Conservation (phyloP, 2,888 invertebrate genomes). For the Amphipoea lucens region DNA sequence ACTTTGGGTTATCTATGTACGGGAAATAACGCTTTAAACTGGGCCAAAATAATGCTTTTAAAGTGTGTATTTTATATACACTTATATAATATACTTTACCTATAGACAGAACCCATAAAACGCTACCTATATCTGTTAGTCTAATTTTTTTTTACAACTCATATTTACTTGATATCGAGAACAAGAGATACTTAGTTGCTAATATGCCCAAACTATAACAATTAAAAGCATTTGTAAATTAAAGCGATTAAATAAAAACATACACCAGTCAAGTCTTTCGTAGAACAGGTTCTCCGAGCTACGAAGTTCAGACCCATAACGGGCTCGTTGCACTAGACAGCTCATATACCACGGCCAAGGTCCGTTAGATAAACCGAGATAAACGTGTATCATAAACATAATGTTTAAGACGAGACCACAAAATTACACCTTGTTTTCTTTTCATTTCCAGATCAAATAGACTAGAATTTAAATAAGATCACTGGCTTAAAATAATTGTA, state of each 20-base stretch:
- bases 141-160: neutral
- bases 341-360: slow-evolving; percentile 15
- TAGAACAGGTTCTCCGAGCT: slow-evolving; percentile 21
- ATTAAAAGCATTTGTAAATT: neutral
- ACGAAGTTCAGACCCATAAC: slow-evolving; percentile 14
- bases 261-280: neutral
- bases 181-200: neutral
- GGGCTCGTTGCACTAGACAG: slow-evolving; percentile 17
- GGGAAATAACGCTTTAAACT: neutral
- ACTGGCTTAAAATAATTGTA: slow-evolving; percentile 43
- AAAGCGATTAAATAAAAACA: neutral
- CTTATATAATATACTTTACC: neutral
- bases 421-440: slow-evolving; percentile 18
- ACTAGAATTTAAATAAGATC: slow-evolving; percentile 35
- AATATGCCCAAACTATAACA: neutral
- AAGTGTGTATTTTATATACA: too few relatives aligned
- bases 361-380: slow-evolving; percentile 23
- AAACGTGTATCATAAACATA: slow-evolving; percentile 20
- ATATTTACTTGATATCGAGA: neutral
- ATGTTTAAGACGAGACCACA: neutral
- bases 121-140: neutral
- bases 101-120: neutral
- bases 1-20: slow-evolving; percentile 15
- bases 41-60: neutral
- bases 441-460: slow-evolving; percentile 22